Percentiles rank a stretch among this genome's conserved stretches.
Conservation (phyloP, 2,888 invertebrate genomes). For the Ephialtes manifestator region DNA sequence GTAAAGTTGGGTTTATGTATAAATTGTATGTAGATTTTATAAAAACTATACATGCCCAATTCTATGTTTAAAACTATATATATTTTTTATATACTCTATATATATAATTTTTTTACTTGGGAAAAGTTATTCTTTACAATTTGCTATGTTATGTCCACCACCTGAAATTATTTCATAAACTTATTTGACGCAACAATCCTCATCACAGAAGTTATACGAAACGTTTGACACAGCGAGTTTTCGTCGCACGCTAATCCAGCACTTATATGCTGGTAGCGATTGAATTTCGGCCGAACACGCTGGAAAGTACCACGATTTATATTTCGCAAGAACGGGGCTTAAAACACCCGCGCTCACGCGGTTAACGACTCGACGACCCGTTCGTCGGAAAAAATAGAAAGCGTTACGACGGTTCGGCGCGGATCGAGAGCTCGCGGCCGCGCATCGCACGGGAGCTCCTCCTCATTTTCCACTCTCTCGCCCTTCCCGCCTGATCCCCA, state of each 20-base stretch:
- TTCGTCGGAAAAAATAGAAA: slow-evolving; percentile 51
- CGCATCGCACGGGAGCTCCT: slow-evolving; percentile 43
- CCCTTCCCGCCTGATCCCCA: slow-evolving; percentile 43
- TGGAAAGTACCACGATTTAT: slow-evolving; percentile 32
- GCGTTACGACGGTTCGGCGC: slow-evolving; percentile 53
- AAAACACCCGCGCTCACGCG: slow-evolving; percentile 6
- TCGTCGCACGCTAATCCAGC: neutral
- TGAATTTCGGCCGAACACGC: slow-evolving; percentile 23
- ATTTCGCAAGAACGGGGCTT: slow-evolving; percentile 23
- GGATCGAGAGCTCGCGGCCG: slow-evolving; percentile 30
- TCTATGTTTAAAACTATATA: too few species aligned
- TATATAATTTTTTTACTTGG: too few species aligned
- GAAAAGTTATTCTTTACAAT: neutral
- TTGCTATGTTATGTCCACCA: neutral
- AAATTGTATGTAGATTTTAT: too few species aligned
- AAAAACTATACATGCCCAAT: too few species aligned
- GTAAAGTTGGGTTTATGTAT: too few species aligned
- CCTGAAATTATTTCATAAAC: neutral
- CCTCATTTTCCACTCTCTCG: slow-evolving; percentile 62
- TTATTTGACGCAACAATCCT: neutral
- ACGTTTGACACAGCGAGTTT: neutral
- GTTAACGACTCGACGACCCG: slow-evolving; percentile 18
- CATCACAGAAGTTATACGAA: neutral
- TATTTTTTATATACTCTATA: too few species aligned
- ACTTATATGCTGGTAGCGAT: slow-evolving; percentile 19